These are phyloP conservation scores for Thecocarcelia acutangulata DNA, from an alignment of 2,888 invertebrate genomes.

Conservation along the genomic window DNA sequence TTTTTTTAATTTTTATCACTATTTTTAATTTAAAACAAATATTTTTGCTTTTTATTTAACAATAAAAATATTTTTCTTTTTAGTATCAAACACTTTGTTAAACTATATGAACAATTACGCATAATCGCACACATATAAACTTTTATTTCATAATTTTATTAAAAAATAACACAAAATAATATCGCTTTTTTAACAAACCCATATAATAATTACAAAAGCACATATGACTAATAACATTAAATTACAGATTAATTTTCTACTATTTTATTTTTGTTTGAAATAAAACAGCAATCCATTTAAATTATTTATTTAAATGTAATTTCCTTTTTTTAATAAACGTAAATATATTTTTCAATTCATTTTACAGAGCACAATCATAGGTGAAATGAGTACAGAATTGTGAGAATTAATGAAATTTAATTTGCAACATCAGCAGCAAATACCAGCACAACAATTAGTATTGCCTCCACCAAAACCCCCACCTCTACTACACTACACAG, in stretches of 20 bases:
- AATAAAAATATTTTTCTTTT: conserved; percentile 20
- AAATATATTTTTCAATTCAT: conserved; percentile 6
- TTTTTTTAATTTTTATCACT: too few relatives aligned
- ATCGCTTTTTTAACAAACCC: conserved; percentile 10
- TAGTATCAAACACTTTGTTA: conserved; percentile 67
- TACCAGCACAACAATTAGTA: conserved; percentile 64
- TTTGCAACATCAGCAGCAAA: conserved; percentile 70
- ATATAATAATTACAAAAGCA: conserved; percentile 42
- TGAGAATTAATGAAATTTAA: conserved; percentile 81
- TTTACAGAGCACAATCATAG: conserved; percentile 81
- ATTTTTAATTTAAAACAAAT: too few relatives aligned
- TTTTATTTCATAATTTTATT: too few relatives aligned
- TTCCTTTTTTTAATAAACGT: background rate
- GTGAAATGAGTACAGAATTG: conserved; percentile 88
- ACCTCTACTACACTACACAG: conserved; percentile 63
- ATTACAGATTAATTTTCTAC: conserved; percentile 12
- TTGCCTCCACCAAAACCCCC: conserved; percentile 66
- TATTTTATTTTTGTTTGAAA: conserved; percentile 5
- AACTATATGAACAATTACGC: background rate
- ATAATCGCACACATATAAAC: background rate
- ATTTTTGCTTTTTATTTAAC: too few relatives aligned
- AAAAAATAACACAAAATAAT: conserved; percentile 13
- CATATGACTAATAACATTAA: conserved; percentile 46
- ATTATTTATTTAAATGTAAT: conserved; percentile 37
- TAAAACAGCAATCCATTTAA: conserved; percentile 32